A percentile compares a stretch with the other conserved stretches of the same genome.
Conservation (phyloP, 2,797 vertebrate genomes). For the Premnoplex brunnescens region DNA sequence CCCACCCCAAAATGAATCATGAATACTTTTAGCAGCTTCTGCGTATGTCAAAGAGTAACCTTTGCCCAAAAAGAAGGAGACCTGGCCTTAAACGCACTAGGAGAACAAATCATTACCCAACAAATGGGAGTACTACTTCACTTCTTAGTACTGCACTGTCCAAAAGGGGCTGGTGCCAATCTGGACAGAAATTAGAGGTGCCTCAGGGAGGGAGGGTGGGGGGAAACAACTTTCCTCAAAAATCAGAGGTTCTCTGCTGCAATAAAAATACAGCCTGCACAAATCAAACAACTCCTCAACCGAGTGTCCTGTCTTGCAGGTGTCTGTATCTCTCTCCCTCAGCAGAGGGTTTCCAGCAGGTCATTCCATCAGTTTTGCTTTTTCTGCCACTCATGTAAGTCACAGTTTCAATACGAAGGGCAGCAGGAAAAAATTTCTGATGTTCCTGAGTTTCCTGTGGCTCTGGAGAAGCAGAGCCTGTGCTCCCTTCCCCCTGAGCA, state of each 20-base stretch:
- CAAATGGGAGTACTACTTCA: neutral
- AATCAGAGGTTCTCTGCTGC: neutral
- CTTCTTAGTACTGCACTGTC: neutral
- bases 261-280: neutral
- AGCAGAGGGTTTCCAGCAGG: neutral
- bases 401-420: neutral
- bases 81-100: neutral
- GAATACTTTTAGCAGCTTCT: neutral
- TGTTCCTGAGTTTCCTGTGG: neutral
- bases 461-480: accelerated
- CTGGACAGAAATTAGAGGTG: neutral
- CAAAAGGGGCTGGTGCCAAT: neutral
- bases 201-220: neutral
- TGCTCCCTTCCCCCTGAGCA: neutral
- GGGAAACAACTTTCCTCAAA: neutral
- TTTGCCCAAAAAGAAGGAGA: neutral
- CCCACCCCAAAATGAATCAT: neutral
- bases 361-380: accelerated
- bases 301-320: neutral
- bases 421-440: neutral
- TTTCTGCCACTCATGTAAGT: neutral
- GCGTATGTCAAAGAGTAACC: neutral
- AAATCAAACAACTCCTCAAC: neutral
- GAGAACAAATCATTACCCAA: neutral
- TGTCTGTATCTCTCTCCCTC: neutral